Base-by-base conservation (phyloP, 2,797 vertebrate genomes). In the Galago senegalensis region DNA sequence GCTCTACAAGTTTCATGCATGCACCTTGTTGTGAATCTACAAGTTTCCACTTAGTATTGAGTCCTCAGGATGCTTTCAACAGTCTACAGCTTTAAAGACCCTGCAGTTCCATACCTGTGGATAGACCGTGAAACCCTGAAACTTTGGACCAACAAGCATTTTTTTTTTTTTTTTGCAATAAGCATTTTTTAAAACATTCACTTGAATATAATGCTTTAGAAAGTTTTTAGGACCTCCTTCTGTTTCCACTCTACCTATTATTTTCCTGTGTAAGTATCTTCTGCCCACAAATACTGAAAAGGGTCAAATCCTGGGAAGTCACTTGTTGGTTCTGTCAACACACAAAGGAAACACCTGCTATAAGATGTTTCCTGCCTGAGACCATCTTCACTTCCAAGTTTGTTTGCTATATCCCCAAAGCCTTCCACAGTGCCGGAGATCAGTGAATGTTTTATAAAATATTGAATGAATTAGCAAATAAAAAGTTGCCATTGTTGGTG, bases 271-370 rank as follows among this genome's bases (percentile, higher is more conserved):
- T 87, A 93, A 87, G 82, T 88, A 75, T 81, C 37, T 56, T 94
- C 96, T 92, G 56, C 5, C 61, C 70, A 60, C 76, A 96, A 86
- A 95, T 21, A 81, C 95, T 94, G 79, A 77, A 87, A 87, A 90
- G 76, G 53, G 95, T 96, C 94, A 94, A 56, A 75, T 88, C 67
- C 87, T 89, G 89, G 93, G 91, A 96, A 87, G 91, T 86, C 75
- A 87, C 91, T 86, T 61, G 83, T n/a, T 91, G 75, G 70, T 87
- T 96, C 79, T 86, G 80, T 87, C 89, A 95, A 84, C 61, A 94
- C 6, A 69, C 53, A 72, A 46, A 97, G 97, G 97, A 97, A 97
- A 58, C 96, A 97, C 91, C 96, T 96, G 97, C 61, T 60, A 11
- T 69, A 75, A 94, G 86, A 83, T 56, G 40, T 81, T 97, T 98